These are phyloP conservation scores for Asteroscopus sphinx DNA, from an alignment of 2,888 invertebrate genomes.

Conservation along the genomic window DNA sequence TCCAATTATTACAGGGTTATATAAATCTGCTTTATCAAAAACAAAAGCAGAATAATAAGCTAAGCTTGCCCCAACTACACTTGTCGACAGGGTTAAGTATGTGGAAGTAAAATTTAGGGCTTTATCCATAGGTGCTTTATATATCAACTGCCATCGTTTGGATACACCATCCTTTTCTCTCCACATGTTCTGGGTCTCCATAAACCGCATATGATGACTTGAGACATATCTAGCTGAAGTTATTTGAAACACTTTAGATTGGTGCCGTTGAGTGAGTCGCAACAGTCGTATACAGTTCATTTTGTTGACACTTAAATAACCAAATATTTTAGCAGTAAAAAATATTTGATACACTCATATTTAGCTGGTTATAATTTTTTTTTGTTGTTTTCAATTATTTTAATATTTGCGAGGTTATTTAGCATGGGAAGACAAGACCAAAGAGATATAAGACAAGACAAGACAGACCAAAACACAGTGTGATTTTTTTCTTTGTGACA, in stretches of 20 bases:
- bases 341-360: slow-evolving; percentile 3
- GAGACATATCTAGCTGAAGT: slow-evolving; percentile 63
- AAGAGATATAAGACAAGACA: too few relatives aligned
- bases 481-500: too few relatives aligned
- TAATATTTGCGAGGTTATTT: slow-evolving; percentile 20
- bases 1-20: slow-evolving; percentile 75
- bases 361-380: neutral
- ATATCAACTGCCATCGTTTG: slow-evolving; percentile 79
- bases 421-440: too few relatives aligned
- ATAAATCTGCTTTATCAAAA: slow-evolving; percentile 69
- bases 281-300: slow-evolving; percentile 75
- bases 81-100: slow-evolving; percentile 76
- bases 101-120: slow-evolving; percentile 71
- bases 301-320: slow-evolving; percentile 17
- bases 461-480: too few relatives aligned
- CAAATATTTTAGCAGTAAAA: slow-evolving; percentile 7
- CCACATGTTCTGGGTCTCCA: slow-evolving; percentile 78
- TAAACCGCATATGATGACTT: slow-evolving; percentile 76
- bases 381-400: slow-evolving; percentile 1
- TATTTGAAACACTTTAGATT: slow-evolving; percentile 58
- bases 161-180: slow-evolving; percentile 75
- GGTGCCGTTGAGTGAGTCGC: slow-evolving; percentile 59
- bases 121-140: slow-evolving; percentile 83
- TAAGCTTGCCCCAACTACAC: slow-evolving; percentile 61
- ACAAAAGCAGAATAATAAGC: slow-evolving; percentile 76